Evolutionary conservation across 2,888 invertebrate species (phyloP).

Genomic region (Adineta ricciae): DNA sequence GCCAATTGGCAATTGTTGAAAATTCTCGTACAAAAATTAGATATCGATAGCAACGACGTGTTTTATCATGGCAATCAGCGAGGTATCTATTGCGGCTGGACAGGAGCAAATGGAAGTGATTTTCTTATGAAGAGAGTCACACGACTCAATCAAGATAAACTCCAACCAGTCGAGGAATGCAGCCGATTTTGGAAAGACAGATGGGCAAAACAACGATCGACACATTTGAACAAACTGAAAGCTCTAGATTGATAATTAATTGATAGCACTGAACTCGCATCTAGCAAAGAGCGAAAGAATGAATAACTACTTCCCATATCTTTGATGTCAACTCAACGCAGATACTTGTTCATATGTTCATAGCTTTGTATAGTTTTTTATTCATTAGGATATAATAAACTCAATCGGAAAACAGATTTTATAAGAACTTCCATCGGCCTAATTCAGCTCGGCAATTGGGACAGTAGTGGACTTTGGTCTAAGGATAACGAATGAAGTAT

Average conservation of each 20-base stretch:
- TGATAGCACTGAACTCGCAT: too few species aligned
- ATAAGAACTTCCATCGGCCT: too few species aligned
- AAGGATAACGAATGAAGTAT: too few species aligned
- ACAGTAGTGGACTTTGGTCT: too few species aligned
- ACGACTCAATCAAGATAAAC: not conserved
- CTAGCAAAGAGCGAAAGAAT: too few species aligned
- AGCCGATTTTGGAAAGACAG: not conserved
- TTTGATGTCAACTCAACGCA: too few species aligned
- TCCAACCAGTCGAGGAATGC: not conserved
- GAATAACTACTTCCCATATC: too few species aligned
- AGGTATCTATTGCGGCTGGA: conserved; percentile 3
- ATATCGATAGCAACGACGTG: not conserved
- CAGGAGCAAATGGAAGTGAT: not conserved
- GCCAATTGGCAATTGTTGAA: not conserved
- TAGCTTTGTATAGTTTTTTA: too few species aligned
- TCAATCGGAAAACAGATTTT: too few species aligned
- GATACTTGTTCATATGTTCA: too few species aligned
- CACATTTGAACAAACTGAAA: not conserved
- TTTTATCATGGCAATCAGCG: conserved; percentile 2
- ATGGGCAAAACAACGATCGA: not conserved
- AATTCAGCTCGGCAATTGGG: too few species aligned
- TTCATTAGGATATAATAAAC: too few species aligned
- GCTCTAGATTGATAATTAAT: not conserved
- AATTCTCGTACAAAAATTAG: not conserved
- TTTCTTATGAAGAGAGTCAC: not conserved